These are phyloP conservation scores for Zeuzera pyrina DNA, from an alignment of 2,888 invertebrate species.

Conservation along the genomic window DNA sequence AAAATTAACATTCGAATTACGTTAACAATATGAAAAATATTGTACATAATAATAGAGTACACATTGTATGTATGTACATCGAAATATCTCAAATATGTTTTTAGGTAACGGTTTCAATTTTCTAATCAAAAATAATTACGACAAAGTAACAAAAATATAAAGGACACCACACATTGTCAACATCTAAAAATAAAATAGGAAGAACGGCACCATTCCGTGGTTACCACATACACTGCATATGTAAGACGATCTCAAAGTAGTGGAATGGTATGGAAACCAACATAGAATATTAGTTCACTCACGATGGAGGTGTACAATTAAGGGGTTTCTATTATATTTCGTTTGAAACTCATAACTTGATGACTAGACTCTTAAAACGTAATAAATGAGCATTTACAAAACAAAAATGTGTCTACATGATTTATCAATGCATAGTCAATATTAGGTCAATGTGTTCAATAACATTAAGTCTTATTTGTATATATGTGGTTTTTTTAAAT, in stretches of 20 bases:
- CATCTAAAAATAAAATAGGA: too few relatives aligned
- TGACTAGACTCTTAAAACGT: conserved; percentile 71
- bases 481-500: too few relatives aligned
- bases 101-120: conserved; percentile 5
- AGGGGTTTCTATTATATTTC: conserved; percentile 25
- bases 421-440: too few relatives aligned
- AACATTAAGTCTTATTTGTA: too few relatives aligned
- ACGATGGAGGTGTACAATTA: conserved; percentile 8
- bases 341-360: conserved; percentile 58
- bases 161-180: conserved; percentile 15
- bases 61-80: conserved; percentile 6
- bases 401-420: conserved; percentile 40
- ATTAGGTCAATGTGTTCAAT: too few relatives aligned
- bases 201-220: conserved; percentile 25
- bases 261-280: conserved; percentile 22
- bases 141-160: conserved; percentile 1
- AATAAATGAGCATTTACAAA: conserved; percentile 70
- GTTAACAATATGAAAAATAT: conserved; percentile 26
- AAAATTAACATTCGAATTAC: conserved; percentile 40
- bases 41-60: conserved; percentile 9
- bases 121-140: conserved; percentile 2
- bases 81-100: conserved; percentile 1
- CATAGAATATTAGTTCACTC: conserved; percentile 7
- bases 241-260: conserved; percentile 16
- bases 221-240: conserved; percentile 21